A percentile compares a stretch with the other conserved stretches of the same genome.
phyloP scores from a whole-genome alignment of 2,113 vertebrate species.

The Felis chaus region DNA sequence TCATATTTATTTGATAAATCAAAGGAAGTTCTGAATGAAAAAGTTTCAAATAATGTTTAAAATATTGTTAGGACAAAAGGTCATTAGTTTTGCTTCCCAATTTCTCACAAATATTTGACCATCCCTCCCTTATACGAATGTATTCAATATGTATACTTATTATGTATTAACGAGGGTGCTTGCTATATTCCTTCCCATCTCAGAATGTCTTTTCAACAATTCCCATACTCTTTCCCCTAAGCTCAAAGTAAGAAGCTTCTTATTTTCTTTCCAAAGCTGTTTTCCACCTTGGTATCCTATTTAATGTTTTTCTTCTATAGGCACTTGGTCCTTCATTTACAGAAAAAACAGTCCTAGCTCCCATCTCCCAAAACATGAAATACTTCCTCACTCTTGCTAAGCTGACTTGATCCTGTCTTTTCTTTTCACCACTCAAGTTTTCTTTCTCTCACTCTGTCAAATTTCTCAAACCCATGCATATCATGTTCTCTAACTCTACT shows the following conservation, averaged over 20 bases:
- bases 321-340: background rate
- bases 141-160: background rate
- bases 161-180: background rate
- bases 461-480: background rate
- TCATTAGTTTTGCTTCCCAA: slow-evolving; percentile 5
- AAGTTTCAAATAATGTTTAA: slow-evolving; percentile 13
- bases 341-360: background rate
- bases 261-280: background rate
- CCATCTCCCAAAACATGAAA: slow-evolving; percentile 1
- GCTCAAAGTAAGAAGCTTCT: background rate
- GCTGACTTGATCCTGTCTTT: slow-evolving; percentile 19
- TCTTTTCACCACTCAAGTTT: background rate
- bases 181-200: background rate
- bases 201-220: slow-evolving; percentile 47
- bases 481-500: slow-evolving; percentile 32
- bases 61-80: slow-evolving; percentile 24
- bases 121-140: background rate
- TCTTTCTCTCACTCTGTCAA: slow-evolving; percentile 14
- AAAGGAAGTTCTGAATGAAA: background rate
- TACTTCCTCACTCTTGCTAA: background rate
- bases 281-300: background rate
- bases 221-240: slow-evolving; percentile 62
- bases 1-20: slow-evolving; percentile 24
- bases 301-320: background rate
- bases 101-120: slow-evolving; percentile 1